phyloP scores from a whole-genome alignment of 2,888 invertebrate genomes.

The Cordilura impudica region DNA sequence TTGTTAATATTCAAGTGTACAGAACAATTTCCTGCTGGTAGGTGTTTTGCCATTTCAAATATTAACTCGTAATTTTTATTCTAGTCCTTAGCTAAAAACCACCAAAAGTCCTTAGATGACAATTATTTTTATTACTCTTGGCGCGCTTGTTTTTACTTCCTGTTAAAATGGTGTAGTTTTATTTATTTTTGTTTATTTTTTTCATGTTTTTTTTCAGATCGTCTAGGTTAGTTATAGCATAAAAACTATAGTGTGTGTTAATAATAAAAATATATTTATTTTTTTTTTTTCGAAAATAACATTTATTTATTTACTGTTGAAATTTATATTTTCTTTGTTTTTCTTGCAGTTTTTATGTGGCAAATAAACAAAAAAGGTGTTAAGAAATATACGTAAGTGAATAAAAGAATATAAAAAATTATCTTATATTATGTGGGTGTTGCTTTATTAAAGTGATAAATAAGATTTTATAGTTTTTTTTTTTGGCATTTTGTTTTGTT shows the following conservation, averaged over 20 bases:
- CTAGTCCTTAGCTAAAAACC: constrained; percentile 10
- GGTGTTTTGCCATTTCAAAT: not conserved
- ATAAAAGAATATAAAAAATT: constrained; percentile 43
- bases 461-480: constrained; percentile 32
- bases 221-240: not conserved
- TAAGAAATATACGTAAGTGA: constrained; percentile 28
- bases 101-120: constrained; percentile 66
- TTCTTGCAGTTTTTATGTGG: constrained; percentile 36
- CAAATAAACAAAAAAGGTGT: constrained; percentile 41
- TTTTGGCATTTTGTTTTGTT: no score
- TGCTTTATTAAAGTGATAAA: constrained; percentile 45
- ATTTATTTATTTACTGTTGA: constrained; percentile 65
- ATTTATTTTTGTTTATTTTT: not conserved
- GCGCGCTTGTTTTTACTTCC: constrained; percentile 16
- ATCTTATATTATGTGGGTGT: constrained; percentile 32
- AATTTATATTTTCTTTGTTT: constrained; percentile 63
- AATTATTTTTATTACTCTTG: constrained; percentile 67
- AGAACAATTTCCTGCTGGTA: not conserved
- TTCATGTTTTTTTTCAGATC: constrained; percentile 9
- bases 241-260: not conserved
- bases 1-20: not conserved
- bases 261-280: constrained; percentile 10
- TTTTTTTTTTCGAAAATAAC: constrained; percentile 50
- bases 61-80: constrained; percentile 5
- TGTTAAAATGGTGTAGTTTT: no score